Evolutionary conservation across 2,113 vertebrate species (phyloP).

Genomic region (Crocuta crocuta): DNA sequence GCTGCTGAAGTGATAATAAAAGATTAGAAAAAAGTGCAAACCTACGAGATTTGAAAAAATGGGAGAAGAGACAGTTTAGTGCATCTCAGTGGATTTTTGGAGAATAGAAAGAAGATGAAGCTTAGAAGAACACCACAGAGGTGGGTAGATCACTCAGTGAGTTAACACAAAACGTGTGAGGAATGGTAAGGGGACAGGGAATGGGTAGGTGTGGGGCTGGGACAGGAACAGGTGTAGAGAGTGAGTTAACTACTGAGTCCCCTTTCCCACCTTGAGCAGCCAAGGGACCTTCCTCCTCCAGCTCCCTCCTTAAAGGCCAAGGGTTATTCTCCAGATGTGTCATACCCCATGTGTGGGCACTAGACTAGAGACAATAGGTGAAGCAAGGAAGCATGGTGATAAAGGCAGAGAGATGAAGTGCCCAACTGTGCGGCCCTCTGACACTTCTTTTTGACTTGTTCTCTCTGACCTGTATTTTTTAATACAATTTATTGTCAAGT

Average conservation of each 20-base stretch:
- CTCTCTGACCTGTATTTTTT: not conserved
- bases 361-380: not conserved
- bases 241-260: not conserved
- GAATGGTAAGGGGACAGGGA: no score
- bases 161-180: not conserved
- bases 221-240: not conserved
- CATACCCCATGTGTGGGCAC: no score
- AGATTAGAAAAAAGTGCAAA: not conserved
- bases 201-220: not conserved
- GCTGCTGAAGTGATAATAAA: not conserved
- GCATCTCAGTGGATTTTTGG: not conserved
- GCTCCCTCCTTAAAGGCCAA: not conserved
- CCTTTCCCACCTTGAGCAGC: not conserved
- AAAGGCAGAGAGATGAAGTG: not conserved
- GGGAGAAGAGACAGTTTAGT: not conserved
- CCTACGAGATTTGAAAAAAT: not conserved
- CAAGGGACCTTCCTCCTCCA: not conserved
- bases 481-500: no score
- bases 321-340: not conserved
- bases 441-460: not conserved
- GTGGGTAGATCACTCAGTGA: not conserved
- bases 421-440: not conserved
- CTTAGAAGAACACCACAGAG: not conserved
- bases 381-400: not conserved
- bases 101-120: not conserved